Evolutionary conservation across 2,113 vertebrate species (phyloP).

Genomic region (Sander vitreus): DNA sequence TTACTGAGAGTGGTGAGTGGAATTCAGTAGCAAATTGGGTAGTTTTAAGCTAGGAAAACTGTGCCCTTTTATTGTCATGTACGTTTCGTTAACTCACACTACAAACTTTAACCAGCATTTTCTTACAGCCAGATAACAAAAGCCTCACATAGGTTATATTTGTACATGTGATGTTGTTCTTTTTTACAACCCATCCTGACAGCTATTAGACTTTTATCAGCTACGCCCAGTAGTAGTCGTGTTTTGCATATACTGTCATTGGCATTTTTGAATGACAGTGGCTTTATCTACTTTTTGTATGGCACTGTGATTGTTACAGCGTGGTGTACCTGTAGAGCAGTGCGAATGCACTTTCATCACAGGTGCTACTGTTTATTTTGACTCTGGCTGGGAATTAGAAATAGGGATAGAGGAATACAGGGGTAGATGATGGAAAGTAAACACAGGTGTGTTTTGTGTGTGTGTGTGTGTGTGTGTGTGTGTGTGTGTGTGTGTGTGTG

Average conservation of each 20-base stretch:
- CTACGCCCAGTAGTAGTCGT: no score
- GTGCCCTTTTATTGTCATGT: not conserved
- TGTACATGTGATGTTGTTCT: not conserved
- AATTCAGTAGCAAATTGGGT: not conserved
- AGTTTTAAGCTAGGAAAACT: not conserved
- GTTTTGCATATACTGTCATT: not conserved
- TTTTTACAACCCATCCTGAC: not conserved
- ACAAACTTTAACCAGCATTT: not conserved
- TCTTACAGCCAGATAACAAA: not conserved
- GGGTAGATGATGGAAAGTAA: conserved; percentile 63
- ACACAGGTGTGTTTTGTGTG: conserved; percentile 34
- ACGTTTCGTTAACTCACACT: not conserved
- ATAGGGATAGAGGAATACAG: conserved; percentile 52
- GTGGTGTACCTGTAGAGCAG: conserved; percentile 25
- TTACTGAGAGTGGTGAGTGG: not conserved
- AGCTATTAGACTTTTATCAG: not conserved
- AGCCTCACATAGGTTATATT: not conserved
- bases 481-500: not conserved
- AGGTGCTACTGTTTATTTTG: conserved; percentile 72
- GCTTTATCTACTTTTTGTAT: not conserved
- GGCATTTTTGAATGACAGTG: not conserved
- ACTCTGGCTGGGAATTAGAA: conserved; percentile 66
- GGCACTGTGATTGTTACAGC: not conserved
- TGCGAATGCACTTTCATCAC: conserved; percentile 18
- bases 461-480: conserved; percentile 29